These are phyloP conservation scores for Australoheros scitulus DNA, from an alignment of 2,113 vertebrate species.

Conservation along the genomic window DNA sequence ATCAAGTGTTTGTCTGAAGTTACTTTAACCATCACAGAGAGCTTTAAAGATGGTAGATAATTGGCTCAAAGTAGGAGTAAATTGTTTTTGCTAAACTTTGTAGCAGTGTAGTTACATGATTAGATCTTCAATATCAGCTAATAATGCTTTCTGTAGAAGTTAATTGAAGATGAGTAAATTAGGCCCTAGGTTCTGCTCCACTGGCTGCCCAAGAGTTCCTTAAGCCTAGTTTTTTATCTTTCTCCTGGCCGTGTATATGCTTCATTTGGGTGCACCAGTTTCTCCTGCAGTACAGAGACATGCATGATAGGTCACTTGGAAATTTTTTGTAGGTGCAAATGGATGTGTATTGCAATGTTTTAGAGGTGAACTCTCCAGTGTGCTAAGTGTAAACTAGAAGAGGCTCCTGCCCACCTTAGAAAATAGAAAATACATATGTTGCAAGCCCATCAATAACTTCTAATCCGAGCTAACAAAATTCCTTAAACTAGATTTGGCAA, in stretches of 20 bases:
- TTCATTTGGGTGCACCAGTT: not conserved
- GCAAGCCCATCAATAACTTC: not conserved
- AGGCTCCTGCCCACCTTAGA: not conserved
- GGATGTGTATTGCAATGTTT: not conserved
- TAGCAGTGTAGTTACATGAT: slow-evolving; percentile 6
- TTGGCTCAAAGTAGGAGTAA: slow-evolving; percentile 29
- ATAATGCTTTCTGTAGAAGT: not conserved
- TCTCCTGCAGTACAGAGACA: not conserved
- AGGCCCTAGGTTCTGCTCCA: not conserved
- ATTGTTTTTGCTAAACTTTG: slow-evolving; percentile 7
- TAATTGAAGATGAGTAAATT: slow-evolving; percentile 2
- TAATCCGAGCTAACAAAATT: not conserved
- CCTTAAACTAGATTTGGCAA: not conserved
- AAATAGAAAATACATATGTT: not conserved
- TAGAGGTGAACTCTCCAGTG: not conserved
- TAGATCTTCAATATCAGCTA: not conserved
- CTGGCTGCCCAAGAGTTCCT: not conserved
- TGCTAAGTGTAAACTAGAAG: not conserved
- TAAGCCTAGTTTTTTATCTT: not conserved
- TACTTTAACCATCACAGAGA: slow-evolving; percentile 23
- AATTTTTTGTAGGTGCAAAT: not conserved
- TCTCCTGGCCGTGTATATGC: not conserved
- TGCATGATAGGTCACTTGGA: not conserved
- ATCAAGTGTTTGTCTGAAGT: slow-evolving; percentile 32
- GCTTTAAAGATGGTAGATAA: slow-evolving; percentile 25